Evolutionary conservation across 2,888 invertebrate genomes (phyloP).

Genomic region (Leptopilina syphax): DNA sequence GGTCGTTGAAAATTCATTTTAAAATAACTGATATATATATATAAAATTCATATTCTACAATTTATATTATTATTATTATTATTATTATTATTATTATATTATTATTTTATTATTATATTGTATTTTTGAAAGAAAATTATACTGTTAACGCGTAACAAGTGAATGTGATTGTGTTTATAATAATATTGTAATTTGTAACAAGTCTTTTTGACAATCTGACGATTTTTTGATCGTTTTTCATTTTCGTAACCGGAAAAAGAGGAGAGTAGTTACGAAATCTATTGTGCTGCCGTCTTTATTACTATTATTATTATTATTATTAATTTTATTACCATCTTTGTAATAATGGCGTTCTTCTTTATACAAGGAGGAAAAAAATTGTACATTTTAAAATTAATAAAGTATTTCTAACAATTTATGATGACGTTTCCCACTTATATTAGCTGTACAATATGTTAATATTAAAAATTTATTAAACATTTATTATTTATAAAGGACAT

Average conservation of each 20-base stretch:
- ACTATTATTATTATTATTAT: conserved; percentile 46
- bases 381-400: conserved; percentile 39
- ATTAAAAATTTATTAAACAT: too few relatives aligned
- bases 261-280: conserved; percentile 63
- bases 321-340: conserved; percentile 59
- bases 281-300: conserved; percentile 46
- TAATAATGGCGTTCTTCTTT: conserved; percentile 58
- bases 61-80: conserved; percentile 38
- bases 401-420: conserved; percentile 32
- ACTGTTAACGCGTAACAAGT: conserved; percentile 61
- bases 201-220: conserved; percentile 50
- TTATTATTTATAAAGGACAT: too few relatives aligned
- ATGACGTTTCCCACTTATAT: too few relatives aligned
- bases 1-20: conserved; percentile 31
- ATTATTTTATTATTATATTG: conserved; percentile 43
- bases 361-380: conserved; percentile 20
- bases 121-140: conserved; percentile 53
- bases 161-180: conserved; percentile 45
- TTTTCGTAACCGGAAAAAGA: conserved; percentile 50
- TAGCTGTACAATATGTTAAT: too few relatives aligned
- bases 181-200: conserved; percentile 38
- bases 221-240: conserved; percentile 56
- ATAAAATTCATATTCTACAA: conserved; percentile 37
- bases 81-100: conserved; percentile 38
- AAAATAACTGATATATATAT: conserved; percentile 26